Conservation (phyloP, 2,113 vertebrate species). For the Sapajus apella region DNA sequence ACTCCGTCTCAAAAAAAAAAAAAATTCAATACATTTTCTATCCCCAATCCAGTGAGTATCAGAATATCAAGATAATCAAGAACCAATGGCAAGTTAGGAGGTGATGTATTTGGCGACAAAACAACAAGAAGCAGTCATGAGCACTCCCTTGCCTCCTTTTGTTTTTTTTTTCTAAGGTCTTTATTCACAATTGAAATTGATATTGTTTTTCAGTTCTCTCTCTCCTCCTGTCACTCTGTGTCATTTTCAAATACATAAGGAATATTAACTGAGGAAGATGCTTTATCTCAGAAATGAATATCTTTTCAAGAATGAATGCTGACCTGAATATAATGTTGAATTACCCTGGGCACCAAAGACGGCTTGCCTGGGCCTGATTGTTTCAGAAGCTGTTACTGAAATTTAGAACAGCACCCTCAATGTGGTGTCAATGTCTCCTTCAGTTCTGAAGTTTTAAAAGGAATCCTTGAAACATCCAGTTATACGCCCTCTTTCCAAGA, state of each 20-base stretch:
- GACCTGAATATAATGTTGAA: constrained; percentile 23
- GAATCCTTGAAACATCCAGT: constrained; percentile 19
- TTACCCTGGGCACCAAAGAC: neutral
- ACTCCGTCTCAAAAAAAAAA: too few relatives aligned
- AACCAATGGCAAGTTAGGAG: neutral
- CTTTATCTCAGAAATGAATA: constrained; percentile 45
- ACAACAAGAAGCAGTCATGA: neutral
- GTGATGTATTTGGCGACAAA: neutral
- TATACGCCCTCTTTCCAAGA: neutral
- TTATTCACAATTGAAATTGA: neutral
- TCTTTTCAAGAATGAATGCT: constrained; percentile 34
- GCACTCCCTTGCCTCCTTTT: neutral
- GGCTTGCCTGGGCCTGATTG: constrained; percentile 32
- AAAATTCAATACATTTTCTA: neutral
- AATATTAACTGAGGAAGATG: neutral
- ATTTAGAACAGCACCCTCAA: neutral
- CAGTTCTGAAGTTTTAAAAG: constrained; percentile 36
- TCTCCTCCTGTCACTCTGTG: neutral
- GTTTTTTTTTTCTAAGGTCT: neutral
- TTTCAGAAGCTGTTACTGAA: constrained; percentile 43
- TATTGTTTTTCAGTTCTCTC: neutral
- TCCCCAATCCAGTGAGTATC: neutral
- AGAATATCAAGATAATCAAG: neutral
- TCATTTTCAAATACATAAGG: neutral
- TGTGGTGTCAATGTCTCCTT: neutral